Conservation (phyloP, 64 coral and sea anemone genomes). For the Porites australiensis region DNA sequence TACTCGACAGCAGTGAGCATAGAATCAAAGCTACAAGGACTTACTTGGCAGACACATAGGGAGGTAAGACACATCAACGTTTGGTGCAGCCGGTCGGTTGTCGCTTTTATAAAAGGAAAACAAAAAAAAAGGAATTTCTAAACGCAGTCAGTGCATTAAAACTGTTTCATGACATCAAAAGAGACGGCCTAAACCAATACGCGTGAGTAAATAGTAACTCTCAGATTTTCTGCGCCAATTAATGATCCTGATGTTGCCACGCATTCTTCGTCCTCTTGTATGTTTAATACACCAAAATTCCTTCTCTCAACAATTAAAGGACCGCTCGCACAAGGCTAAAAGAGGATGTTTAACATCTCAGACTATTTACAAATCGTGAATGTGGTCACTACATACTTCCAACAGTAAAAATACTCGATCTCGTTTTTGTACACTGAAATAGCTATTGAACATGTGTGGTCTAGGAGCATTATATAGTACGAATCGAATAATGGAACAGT, state of each 20-base stretch:
- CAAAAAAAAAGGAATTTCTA: background rate
- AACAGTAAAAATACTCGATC: no score
- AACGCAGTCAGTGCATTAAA: background rate
- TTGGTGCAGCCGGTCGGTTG: background rate
- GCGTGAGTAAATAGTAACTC: no score
- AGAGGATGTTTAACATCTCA: background rate
- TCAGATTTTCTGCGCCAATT: no score
- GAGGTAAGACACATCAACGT: background rate
- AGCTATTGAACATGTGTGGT: no score
- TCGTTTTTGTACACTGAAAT: no score
- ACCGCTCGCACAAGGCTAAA: background rate
- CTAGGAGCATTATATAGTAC: no score
- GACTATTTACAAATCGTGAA: background rate
- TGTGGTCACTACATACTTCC: no score
- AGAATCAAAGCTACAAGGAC: background rate
- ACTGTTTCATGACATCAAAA: no score
- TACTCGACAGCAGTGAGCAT: background rate
- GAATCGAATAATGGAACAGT: no score
- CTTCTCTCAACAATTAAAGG: background rate
- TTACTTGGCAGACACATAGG: no score
- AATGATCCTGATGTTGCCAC: background rate
- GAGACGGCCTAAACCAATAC: no score
- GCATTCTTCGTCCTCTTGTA: background rate
- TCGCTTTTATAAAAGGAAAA: background rate
- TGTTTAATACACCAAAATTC: background rate